These are phyloP conservation scores for Slavum lentiscoides DNA, from an alignment of 2,888 invertebrate species.

Conservation along the genomic window DNA sequence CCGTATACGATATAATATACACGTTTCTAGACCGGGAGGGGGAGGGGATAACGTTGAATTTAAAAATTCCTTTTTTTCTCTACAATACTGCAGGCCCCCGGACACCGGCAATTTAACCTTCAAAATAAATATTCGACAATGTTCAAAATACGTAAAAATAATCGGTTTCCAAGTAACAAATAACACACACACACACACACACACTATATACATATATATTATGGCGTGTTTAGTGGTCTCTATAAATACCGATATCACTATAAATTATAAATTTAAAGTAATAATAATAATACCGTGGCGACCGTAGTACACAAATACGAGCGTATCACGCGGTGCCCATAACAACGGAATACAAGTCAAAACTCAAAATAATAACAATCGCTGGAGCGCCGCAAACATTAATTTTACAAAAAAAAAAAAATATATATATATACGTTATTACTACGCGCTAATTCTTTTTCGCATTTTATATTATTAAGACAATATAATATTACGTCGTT, in stretches of 20 bases:
- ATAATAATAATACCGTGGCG: slow-evolving; percentile 46
- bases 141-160: not conserved
- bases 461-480: not conserved
- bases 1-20: not conserved
- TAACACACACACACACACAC: not conserved
- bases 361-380: slow-evolving; percentile 30
- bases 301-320: slow-evolving; percentile 31
- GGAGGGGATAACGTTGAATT: not conserved
- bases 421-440: too few species aligned
- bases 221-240: not conserved
- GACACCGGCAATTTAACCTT: too few species aligned
- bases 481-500: not conserved
- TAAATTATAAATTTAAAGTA: slow-evolving; percentile 44
- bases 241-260: not conserved
- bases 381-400: not conserved
- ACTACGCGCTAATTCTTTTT: not conserved
- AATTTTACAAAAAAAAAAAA: not conserved
- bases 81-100: too few species aligned
- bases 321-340: slow-evolving; percentile 29
- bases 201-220: not conserved
- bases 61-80: not conserved
- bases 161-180: not conserved
- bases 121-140: too few species aligned
- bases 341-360: slow-evolving; percentile 43
- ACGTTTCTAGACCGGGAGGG: not conserved